Evolutionary conservation across 92 coral and sea anemone genomes (phyloP), one percentile per base, ranked within the genome.

Genomic region (Muricea muricata): DNA sequence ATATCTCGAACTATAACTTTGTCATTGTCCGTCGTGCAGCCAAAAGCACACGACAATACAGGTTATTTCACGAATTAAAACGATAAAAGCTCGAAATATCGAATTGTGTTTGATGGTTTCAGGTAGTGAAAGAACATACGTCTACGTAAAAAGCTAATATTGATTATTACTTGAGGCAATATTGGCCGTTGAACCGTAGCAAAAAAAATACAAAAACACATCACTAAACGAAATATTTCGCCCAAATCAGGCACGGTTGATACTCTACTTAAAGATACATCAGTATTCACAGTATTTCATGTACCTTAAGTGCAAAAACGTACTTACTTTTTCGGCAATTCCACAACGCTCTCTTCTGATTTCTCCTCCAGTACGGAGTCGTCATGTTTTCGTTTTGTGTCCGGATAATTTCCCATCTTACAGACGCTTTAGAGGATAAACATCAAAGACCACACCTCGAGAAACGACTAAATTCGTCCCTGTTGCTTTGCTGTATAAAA

Each of bases 281-380:
- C 37, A 26, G 2, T 26, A 28, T 63, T 26, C 14, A 26, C 39
- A 0, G 30, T 10, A 57, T 21, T 0, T 2, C 6, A 57, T 0
- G 0, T 63, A 0, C 17, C 70, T 28, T 8, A 63, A 63, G 30
- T 15, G 0, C 13, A 15, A 28, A 3, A 25, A 4, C 13, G 23
- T 23, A 26, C 82, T 20, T 78, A 87, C 90, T 85, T 79, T 65
- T 74, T 87, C 18, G 91, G 91, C 52, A 87, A 75, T 50, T 87
- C 91, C 13, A 87, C 82, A 12, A 87, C 87, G 20, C 91, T 81
- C 31, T 73, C 73, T 6, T 32, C 47, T 39, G 24, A 78, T n/a
- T 48, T 11, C n/a, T 56, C 83, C 0, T 58, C 87, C 37, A 81
- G 56, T 1, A 6, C 25, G 15, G 83, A 56, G 39, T 78, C 83